Evolutionary conservation across 2,113 vertebrate genomes (phyloP).

Genomic region (Talpa occidentalis): DNA sequence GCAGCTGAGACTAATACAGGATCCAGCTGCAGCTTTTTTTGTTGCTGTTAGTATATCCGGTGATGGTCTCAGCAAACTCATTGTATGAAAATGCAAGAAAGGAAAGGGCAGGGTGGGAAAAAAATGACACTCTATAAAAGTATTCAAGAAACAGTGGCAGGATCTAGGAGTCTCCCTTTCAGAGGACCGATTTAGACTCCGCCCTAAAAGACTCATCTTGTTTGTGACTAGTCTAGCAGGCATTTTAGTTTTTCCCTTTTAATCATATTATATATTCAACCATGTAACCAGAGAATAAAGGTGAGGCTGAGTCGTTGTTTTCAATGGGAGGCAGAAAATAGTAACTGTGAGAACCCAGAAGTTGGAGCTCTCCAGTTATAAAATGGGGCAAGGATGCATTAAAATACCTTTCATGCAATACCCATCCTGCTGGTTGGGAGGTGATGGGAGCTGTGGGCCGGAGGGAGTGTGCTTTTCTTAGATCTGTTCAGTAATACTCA

Average conservation of each 20-base stretch:
- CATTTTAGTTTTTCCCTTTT: constrained; percentile 60
- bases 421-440: background rate
- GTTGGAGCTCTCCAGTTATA: background rate
- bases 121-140: constrained; percentile 85
- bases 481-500: background rate
- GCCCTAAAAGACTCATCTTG: constrained; percentile 82
- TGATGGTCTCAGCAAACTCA: constrained; percentile 84
- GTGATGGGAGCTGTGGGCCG: background rate
- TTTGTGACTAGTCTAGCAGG: constrained; percentile 65
- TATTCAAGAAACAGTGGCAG: constrained; percentile 84
- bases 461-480: background rate
- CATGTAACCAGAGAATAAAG: background rate
- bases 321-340: constrained; percentile 49
- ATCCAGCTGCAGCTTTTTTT: constrained; percentile 84
- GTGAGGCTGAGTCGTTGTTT: background rate
- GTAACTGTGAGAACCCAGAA: background rate
- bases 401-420: background rate
- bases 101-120: constrained; percentile 90
- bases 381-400: background rate
- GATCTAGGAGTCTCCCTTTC: constrained; percentile 85
- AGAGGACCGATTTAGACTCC: constrained; percentile 77
- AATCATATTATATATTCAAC: constrained; percentile 14
- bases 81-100: constrained; percentile 87
- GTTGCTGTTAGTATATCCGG: constrained; percentile 83
- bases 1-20: constrained; percentile 84